Conservation (phyloP, 2,797 vertebrate species). For the Diglossa cyanea region DNA sequence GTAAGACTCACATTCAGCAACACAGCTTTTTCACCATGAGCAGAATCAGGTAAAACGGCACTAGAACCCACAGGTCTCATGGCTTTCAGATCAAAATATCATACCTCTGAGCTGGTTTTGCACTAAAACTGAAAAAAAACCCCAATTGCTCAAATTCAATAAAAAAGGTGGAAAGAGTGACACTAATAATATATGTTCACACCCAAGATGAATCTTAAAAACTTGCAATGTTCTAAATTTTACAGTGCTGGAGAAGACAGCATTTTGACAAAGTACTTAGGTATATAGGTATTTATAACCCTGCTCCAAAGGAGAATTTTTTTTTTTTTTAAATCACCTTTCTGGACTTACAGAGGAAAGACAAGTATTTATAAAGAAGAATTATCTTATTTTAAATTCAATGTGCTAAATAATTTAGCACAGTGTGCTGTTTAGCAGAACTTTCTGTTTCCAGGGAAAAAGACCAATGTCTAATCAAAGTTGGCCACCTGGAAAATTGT, state of each 20-base stretch:
- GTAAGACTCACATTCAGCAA: background rate
- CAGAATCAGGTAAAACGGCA: background rate
- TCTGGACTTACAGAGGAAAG: background rate
- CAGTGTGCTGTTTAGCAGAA: background rate
- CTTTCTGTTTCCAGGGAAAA: conserved; percentile 7
- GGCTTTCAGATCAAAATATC: background rate
- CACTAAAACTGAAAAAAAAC: background rate
- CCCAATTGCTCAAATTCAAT: background rate
- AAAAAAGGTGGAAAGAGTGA: background rate
- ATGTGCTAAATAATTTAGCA: conserved; percentile 5
- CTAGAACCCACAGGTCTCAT: background rate
- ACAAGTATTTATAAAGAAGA: conserved; percentile 8
- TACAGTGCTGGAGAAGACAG: background rate
- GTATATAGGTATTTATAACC: background rate
- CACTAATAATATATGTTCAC: background rate
- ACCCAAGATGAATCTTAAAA: background rate
- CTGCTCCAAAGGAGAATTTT: background rate
- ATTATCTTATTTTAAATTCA: conserved; percentile 43
- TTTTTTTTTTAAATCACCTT: background rate
- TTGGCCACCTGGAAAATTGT: conserved; percentile 59
- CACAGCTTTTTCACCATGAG: background rate
- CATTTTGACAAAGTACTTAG: background rate
- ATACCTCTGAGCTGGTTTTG: background rate
- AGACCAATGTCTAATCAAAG: conserved; percentile 35
- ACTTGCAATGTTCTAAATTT: background rate